Evolutionary conservation across 2,113 vertebrate species (phyloP).

Genomic region (Anguilla rostrata): DNA sequence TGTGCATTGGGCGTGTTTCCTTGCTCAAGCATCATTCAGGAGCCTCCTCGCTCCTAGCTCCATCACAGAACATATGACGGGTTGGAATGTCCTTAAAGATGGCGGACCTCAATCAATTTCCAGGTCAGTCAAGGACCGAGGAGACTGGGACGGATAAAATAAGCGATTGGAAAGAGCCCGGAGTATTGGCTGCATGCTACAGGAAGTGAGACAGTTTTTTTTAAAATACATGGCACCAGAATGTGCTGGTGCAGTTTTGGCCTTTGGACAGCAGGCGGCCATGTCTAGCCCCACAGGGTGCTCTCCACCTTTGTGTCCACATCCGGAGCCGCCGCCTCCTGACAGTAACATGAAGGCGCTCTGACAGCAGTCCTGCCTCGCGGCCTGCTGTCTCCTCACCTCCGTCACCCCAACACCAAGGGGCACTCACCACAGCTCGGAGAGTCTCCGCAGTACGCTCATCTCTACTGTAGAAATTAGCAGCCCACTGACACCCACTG

Average conservation of each 20-base stretch:
- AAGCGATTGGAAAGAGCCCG: too few species aligned
- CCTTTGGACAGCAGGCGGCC: slow-evolving; percentile 20
- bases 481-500: neutral
- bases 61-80: too few species aligned
- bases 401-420: slow-evolving; percentile 47
- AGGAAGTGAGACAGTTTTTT: neutral
- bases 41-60: too few species aligned
- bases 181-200: neutral
- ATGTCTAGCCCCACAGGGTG: slow-evolving; percentile 25
- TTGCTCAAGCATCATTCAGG: too few species aligned
- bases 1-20: too few species aligned
- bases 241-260: neutral
- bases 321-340: slow-evolving; percentile 35
- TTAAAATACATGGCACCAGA: neutral
- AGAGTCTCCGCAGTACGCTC: neutral
- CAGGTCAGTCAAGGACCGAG: too few species aligned
- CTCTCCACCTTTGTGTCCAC: slow-evolving; percentile 52
- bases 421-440: slow-evolving; percentile 18
- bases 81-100: too few species aligned
- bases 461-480: neutral
- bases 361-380: slow-evolving; percentile 50
- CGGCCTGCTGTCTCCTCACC: slow-evolving; percentile 41
- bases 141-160: too few species aligned
- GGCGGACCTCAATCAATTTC: too few species aligned
- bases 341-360: slow-evolving; percentile 57